Conservation (phyloP, 2,797 vertebrate genomes). For the Amblyopsis hoosieri region DNA sequence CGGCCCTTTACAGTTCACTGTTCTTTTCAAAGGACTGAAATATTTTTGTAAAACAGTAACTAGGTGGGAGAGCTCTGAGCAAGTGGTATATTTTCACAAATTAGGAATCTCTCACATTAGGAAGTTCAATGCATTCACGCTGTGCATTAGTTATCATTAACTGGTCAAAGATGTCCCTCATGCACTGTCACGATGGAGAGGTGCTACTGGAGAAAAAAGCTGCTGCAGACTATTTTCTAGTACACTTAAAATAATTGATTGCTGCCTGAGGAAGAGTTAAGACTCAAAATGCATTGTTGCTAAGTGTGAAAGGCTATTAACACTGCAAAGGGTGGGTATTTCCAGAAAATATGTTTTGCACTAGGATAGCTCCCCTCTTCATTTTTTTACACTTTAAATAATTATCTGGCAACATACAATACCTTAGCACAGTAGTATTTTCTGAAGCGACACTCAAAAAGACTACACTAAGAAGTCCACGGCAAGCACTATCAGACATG, state of each 20-base stretch:
- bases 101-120: slow-evolving; percentile 35
- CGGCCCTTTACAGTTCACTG: slow-evolving; percentile 55
- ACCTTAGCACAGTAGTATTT: not conserved
- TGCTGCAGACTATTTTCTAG: slow-evolving; percentile 9
- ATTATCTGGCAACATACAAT: slow-evolving; percentile 12
- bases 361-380: too few species aligned
- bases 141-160: slow-evolving; percentile 23
- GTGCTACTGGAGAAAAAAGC: slow-evolving; percentile 19
- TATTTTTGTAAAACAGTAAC: slow-evolving; percentile 48
- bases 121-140: not conserved
- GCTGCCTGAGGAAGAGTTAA: too few species aligned
- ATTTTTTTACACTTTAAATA: slow-evolving; percentile 14
- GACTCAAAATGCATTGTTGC: too few species aligned
- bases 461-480: slow-evolving; percentile 18
- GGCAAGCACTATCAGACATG: slow-evolving; percentile 26
- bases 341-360: too few species aligned
- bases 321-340: too few species aligned
- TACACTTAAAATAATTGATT: not conserved
- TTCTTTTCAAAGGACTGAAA: slow-evolving; percentile 55
- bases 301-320: too few species aligned
- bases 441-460: slow-evolving; percentile 6
- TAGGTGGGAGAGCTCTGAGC: slow-evolving; percentile 8
- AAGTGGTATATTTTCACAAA: slow-evolving; percentile 22
- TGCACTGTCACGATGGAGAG: not conserved
- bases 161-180: slow-evolving; percentile 17